A percentile compares a stretch with the other conserved stretches of the same genome.
These are phyloP conservation scores for Tachycineta bicolor DNA, from an alignment of 2,113 vertebrate species.

Conservation along the genomic window DNA sequence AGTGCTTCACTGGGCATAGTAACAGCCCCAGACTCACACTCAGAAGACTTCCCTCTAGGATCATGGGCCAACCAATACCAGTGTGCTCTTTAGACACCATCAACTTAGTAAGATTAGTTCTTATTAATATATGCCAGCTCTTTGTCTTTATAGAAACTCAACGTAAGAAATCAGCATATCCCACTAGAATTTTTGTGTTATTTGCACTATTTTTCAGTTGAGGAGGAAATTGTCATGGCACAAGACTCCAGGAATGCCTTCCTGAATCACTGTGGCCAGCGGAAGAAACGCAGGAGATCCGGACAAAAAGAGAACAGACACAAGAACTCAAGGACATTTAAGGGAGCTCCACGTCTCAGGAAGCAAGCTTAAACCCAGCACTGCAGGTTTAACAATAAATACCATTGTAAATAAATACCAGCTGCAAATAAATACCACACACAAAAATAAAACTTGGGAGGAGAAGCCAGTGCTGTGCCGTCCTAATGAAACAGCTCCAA, in stretches of 20 bases:
- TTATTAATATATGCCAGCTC: neutral
- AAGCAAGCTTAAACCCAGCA: neutral
- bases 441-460: neutral
- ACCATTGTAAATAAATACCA: neutral
- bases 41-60: neutral
- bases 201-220: constrained; percentile 69
- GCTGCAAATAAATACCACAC: neutral
- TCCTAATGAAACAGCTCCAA: neutral
- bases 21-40: neutral
- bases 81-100: neutral
- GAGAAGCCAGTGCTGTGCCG: neutral
- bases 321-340: neutral
- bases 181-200: neutral
- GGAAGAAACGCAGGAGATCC: neutral
- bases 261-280: neutral
- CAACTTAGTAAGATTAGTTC: neutral
- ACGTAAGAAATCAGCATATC: neutral
- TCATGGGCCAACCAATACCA: neutral
- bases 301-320: neutral
- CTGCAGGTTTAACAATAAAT: neutral
- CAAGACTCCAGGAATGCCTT: neutral
- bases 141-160: neutral
- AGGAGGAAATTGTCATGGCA: constrained; percentile 63
- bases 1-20: rapidly evolving
- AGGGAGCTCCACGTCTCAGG: neutral